Conservation (phyloP, 2,888 invertebrate species). For the Cremastinae sp. region DNA sequence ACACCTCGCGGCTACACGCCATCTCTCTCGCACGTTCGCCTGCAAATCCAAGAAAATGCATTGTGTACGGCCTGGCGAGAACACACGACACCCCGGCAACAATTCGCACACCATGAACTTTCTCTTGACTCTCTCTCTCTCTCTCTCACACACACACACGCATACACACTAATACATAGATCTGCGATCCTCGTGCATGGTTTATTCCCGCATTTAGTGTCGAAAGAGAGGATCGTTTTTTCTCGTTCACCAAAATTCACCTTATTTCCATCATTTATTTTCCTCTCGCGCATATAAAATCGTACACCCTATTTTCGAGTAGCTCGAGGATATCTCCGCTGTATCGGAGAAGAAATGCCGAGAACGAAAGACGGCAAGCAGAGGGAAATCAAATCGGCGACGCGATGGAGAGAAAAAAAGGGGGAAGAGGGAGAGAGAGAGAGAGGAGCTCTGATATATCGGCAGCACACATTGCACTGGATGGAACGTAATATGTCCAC, state of each 20-base stretch:
- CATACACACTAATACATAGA: no score
- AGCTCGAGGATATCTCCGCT: no score
- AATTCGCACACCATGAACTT: slow-evolving; percentile 63
- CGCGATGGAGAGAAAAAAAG: slow-evolving; percentile 5
- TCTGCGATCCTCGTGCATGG: no score
- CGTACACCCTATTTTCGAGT: no score
- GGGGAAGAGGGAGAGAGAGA: slow-evolving; percentile 54
- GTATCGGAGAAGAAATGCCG: background rate
- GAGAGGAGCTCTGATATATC: slow-evolving; percentile 81
- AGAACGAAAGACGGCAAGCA: background rate
- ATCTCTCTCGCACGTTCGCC: slow-evolving; percentile 65
- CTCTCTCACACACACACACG: no score
- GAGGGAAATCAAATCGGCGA: background rate
- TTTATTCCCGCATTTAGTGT: no score
- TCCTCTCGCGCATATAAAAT: no score
- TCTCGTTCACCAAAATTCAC: no score
- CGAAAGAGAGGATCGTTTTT: no score
- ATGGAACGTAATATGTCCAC: slow-evolving; percentile 84
- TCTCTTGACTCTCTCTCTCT: slow-evolving; percentile 2
- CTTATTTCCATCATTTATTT: no score
- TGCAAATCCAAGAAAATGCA: slow-evolving; percentile 3
- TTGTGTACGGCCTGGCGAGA: background rate
- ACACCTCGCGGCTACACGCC: slow-evolving; percentile 78
- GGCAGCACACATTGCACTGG: slow-evolving; percentile 83
- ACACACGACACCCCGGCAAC: slow-evolving; percentile 42